Evolutionary conservation across 2,113 vertebrate genomes (phyloP).

Genomic region (Eulacestoma nigropectus): DNA sequence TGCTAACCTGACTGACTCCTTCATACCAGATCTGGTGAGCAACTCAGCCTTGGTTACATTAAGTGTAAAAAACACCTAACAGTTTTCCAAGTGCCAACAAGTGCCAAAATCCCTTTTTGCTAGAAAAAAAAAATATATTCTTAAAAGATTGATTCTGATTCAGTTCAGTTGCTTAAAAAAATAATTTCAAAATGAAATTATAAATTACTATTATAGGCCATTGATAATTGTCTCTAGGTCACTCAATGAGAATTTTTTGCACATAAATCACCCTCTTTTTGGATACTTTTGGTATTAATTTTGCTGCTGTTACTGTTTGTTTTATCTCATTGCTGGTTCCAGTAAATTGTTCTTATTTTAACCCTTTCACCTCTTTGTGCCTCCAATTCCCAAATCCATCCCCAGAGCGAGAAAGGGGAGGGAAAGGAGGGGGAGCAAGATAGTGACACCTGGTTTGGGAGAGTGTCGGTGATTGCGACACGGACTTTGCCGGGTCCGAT

Average conservation of each 20-base stretch:
- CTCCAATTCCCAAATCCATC: not conserved
- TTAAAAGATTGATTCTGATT: not conserved
- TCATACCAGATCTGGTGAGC: not conserved
- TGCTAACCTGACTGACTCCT: not conserved
- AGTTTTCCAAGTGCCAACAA: not conserved
- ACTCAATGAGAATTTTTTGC: not conserved
- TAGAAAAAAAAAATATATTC: not conserved
- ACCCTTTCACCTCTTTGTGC: not conserved
- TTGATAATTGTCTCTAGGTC: not conserved
- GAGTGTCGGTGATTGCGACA: too few species aligned
- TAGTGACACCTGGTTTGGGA: not conserved
- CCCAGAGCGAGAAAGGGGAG: fast-evolving
- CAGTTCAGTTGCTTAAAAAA: not conserved
- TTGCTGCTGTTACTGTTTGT: not conserved
- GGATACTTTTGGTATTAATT: not conserved
- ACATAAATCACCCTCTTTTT: not conserved
- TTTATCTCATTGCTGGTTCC: not conserved
- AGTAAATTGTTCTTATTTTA: not conserved
- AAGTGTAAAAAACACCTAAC: not conserved
- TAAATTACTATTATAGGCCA: not conserved
- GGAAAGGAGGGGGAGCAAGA: fast-evolving
- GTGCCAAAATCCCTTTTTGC: not conserved
- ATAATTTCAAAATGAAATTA: not conserved
- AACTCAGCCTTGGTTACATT: not conserved
- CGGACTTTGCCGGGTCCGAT: too few species aligned